Evolutionary conservation across 1,140 invertebrate genomes (phyloP).

Genomic region (Pristionchus pacificus): DNA sequence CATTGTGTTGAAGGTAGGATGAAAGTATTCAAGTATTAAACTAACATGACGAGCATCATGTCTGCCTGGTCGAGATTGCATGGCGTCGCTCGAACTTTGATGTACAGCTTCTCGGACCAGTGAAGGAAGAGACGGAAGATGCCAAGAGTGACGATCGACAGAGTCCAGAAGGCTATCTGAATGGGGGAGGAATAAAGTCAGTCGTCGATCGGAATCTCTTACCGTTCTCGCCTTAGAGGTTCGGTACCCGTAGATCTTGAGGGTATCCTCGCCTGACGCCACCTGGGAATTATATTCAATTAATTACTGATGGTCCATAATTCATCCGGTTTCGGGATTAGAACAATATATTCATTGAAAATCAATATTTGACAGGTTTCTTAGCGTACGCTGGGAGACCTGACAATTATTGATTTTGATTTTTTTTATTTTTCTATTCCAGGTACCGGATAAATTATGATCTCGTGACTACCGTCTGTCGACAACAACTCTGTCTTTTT

Average conservation of each 20-base stretch:
- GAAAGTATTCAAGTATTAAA: too few species aligned
- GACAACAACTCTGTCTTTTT: too few species aligned
- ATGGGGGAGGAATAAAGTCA: conserved; percentile 2
- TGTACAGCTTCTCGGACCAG: conserved; percentile 7
- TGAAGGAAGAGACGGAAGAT: conserved; percentile 9
- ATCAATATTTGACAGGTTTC: background rate
- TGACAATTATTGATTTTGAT: background rate
- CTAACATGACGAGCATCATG: conserved; percentile 11
- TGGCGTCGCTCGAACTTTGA: conserved; percentile 1
- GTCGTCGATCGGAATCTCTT: background rate
- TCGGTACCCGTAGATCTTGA: background rate
- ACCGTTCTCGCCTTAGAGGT: background rate
- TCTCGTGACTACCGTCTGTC: too few species aligned
- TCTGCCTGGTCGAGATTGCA: conserved; percentile 17
- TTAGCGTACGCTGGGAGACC: background rate
- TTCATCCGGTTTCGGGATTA: too few species aligned
- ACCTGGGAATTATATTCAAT: too few species aligned
- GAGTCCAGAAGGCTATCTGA: background rate
- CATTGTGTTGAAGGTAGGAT: too few species aligned
- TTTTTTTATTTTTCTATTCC: background rate
- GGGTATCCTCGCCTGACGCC: background rate
- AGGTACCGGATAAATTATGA: too few species aligned
- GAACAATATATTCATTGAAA: background rate
- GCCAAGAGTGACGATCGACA: conserved; percentile 8
- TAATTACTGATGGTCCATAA: too few species aligned